Conservation (phyloP, 2,888 invertebrate species). For the Nineta flava region DNA sequence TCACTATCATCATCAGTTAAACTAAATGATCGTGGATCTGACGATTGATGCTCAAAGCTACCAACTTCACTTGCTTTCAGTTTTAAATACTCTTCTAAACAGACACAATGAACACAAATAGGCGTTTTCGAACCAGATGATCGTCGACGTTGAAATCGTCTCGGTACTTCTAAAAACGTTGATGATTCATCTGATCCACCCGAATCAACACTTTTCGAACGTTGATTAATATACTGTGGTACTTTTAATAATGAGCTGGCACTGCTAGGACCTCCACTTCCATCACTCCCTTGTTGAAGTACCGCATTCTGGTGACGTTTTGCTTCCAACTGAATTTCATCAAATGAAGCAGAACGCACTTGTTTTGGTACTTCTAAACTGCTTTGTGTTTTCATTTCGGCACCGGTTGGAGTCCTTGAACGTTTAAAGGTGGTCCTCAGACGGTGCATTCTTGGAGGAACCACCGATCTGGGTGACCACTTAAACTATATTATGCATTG, state of each 20-base stretch:
- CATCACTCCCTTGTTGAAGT: conserved; percentile 16
- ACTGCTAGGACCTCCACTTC: background rate
- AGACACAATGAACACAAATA: conserved; percentile 62
- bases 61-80: conserved; percentile 30
- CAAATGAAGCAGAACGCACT: conserved; percentile 79
- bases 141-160: conserved; percentile 45
- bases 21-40: conserved; percentile 24
- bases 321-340: conserved; percentile 71
- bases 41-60: background rate
- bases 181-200: conserved; percentile 55
- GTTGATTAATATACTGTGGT: conserved; percentile 47
- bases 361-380: conserved; percentile 83
- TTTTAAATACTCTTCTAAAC: conserved; percentile 56
- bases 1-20: conserved; percentile 29
- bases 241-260: conserved; percentile 21
- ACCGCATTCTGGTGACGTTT: conserved; percentile 36
- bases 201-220: conserved; percentile 70
- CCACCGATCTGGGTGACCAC: conserved; percentile 13
- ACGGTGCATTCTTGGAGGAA: conserved; percentile 47
- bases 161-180: conserved; percentile 29
- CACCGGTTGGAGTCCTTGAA: conserved; percentile 74
- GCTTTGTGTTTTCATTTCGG: conserved; percentile 83
- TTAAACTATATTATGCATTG: background rate
- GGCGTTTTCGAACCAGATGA: conserved; percentile 49
- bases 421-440: conserved; percentile 77